Conservation (phyloP, 2,888 invertebrate species). For the Phyllotreta cruciferae region DNA sequence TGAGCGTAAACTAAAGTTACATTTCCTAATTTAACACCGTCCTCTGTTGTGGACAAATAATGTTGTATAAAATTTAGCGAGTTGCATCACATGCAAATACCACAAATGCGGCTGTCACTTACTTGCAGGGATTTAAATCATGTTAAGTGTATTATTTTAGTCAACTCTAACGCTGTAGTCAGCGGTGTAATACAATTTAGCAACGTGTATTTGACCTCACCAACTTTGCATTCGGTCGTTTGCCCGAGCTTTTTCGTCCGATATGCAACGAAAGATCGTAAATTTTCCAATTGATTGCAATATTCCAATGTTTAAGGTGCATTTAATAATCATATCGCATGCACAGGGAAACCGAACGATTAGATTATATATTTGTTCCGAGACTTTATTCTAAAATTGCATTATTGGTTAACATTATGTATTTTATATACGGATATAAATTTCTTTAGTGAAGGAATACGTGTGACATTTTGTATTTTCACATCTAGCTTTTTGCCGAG, state of each 20-base stretch:
- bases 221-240: slow-evolving; percentile 17
- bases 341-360: no score
- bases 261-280: no score
- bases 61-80: slow-evolving; percentile 33
- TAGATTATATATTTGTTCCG: no score
- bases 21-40: slow-evolving; percentile 15
- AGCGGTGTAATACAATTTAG: slow-evolving; percentile 38
- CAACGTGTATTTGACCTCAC: slow-evolving; percentile 36
- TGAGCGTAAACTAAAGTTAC: slow-evolving; percentile 3
- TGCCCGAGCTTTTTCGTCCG: not conserved
- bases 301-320: not conserved
- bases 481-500: slow-evolving; percentile 11
- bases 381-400: no score
- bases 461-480: slow-evolving; percentile 7
- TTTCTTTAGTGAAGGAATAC: slow-evolving; percentile 5
- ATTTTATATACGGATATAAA: not conserved
- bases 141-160: slow-evolving; percentile 40
- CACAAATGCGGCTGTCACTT: slow-evolving; percentile 39
- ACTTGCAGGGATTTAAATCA: slow-evolving; percentile 40
- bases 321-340: no score
- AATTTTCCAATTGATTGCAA: no score
- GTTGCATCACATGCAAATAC: slow-evolving; percentile 38
- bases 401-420: not conserved
- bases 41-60: slow-evolving; percentile 33
- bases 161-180: slow-evolving; percentile 32